A percentile compares a stretch with the other conserved stretches of the same genome.
These are phyloP conservation scores for Thaleichthys pacificus DNA, from an alignment of 2,797 vertebrate species.

Conservation along the genomic window DNA sequence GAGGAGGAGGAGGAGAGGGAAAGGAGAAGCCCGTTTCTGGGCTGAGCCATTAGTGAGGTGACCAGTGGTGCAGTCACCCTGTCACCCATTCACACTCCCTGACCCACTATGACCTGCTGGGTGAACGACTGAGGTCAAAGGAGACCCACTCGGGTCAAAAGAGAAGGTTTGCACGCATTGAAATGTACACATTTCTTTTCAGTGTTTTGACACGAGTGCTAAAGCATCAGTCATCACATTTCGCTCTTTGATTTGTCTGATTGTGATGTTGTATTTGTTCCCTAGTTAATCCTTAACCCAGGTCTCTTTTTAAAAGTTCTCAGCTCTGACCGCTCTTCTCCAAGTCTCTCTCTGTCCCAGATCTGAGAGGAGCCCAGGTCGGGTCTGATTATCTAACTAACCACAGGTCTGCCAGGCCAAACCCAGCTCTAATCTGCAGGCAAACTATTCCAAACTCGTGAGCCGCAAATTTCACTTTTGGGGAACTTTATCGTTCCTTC, in stretches of 20 bases:
- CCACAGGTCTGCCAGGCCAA: slow-evolving; percentile 35
- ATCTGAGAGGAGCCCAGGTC: slow-evolving; percentile 44
- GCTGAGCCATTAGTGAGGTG: slow-evolving; percentile 35
- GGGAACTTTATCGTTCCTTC: neutral
- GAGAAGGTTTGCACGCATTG: slow-evolving; percentile 6
- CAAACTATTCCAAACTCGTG: slow-evolving; percentile 33
- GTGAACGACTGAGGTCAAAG: neutral
- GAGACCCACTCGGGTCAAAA: neutral
- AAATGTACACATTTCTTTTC: neutral
- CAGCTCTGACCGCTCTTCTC: slow-evolving; percentile 11
- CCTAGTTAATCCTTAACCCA: slow-evolving; percentile 8
- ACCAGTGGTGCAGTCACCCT: slow-evolving; percentile 22
- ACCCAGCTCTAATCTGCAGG: slow-evolving; percentile 35
- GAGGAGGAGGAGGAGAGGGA: slow-evolving; percentile 18
- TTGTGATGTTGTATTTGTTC: neutral
- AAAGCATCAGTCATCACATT: too few relatives aligned
- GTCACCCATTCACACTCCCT: slow-evolving; percentile 40
- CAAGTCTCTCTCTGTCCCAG: slow-evolving; percentile 10
- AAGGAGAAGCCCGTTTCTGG: slow-evolving; percentile 35
- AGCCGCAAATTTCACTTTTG: slow-evolving; percentile 40
- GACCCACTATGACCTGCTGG: slow-evolving; percentile 30
- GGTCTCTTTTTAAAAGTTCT: slow-evolving; percentile 9
- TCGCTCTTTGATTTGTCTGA: neutral
- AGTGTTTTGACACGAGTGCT: neutral
- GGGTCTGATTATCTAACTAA: slow-evolving; percentile 56